Evolutionary conservation across 2,113 vertebrate species (phyloP), one percentile per base, ranked within the genome.

Genomic region (Trogon melanurus): DNA sequence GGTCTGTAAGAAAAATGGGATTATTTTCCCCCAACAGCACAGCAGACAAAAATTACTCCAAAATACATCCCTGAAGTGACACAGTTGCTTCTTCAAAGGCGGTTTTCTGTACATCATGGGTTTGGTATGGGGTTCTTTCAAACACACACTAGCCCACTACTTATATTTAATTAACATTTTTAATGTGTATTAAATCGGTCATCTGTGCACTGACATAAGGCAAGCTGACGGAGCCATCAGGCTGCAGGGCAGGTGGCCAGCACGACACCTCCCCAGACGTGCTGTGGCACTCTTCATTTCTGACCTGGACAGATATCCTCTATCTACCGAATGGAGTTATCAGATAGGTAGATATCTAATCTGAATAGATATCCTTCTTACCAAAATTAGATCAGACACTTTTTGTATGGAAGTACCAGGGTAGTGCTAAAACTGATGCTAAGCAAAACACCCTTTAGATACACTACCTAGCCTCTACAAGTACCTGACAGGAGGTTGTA

Each of bases 161-260:
- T 70, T 74, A 16, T 22, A 69, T 14, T 29, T 27, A 88, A 91
- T 93, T 58, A 95, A 88, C 57, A 44, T 36, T 74, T 90, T 29
- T 27, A 70, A 44, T 4, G 29, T 10, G 36, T 22, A 34, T 75
- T 65, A 70, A 45, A 60, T 38, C 50, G 78, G 75, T 21, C 0
- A 0, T 5, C 34, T 2, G 0, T 16, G 38, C 44, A 45, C 53
- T 64, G 76, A 71, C 30, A 71, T 3, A 60, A 53, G 29, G 38
- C 2, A 6, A 67, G 69, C 8, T 78, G 82, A 87, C 0, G 0
- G 41, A 76, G 60, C 20, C 0, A 0, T 22, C 27, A 45, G 75
- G 47, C 27, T 76, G 79, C 54, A n/a, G 70, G 79, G 36, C 54
- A 83, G 44, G 86, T 57, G 89, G 79, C 54, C 64, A 45, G 67